phyloP scores from a whole-genome alignment of 2,888 invertebrate genomes.

The Caenorhabditis japonica region DNA sequence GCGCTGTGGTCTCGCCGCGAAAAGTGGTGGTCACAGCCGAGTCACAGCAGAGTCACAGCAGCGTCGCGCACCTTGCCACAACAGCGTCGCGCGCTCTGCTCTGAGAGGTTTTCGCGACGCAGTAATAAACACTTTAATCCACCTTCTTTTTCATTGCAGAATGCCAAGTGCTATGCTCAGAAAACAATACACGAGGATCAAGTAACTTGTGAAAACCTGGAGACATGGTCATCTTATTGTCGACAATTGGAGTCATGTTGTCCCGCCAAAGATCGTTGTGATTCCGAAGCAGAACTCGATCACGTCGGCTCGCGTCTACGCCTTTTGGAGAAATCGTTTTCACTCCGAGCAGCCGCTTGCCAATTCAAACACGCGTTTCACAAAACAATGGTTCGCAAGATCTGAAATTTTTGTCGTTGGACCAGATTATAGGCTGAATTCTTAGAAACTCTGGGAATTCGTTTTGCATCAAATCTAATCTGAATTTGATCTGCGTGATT shows the following conservation, averaged over 20 bases:
- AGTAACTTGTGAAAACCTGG: constrained; percentile 44
- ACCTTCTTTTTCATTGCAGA: constrained; percentile 29
- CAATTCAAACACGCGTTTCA: constrained; percentile 50
- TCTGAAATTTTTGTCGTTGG: constrained; percentile 10
- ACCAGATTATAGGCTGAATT: constrained; percentile 20
- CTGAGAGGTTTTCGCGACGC: no score
- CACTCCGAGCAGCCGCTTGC: constrained; percentile 46
- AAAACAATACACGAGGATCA: constrained; percentile 21
- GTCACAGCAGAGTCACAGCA: no score
- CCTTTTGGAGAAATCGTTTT: constrained; percentile 47
- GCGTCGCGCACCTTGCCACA: no score
- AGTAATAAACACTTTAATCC: background rate
- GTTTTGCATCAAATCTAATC: no score
- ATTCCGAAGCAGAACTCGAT: constrained; percentile 32
- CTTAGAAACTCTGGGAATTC: no score
- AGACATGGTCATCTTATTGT: constrained; percentile 42
- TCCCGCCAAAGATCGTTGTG: constrained; percentile 33
- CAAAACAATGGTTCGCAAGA: constrained; percentile 26
- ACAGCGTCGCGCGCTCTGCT: no score
- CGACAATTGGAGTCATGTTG: constrained; percentile 38
- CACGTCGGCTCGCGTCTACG: constrained; percentile 44
- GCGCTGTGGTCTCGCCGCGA: no score
- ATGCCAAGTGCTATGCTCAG: constrained; percentile 24
- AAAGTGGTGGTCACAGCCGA: no score
- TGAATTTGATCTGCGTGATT: no score